Evolutionary conservation across 2,888 invertebrate species (phyloP).

Genomic region (Andrena fulva): DNA sequence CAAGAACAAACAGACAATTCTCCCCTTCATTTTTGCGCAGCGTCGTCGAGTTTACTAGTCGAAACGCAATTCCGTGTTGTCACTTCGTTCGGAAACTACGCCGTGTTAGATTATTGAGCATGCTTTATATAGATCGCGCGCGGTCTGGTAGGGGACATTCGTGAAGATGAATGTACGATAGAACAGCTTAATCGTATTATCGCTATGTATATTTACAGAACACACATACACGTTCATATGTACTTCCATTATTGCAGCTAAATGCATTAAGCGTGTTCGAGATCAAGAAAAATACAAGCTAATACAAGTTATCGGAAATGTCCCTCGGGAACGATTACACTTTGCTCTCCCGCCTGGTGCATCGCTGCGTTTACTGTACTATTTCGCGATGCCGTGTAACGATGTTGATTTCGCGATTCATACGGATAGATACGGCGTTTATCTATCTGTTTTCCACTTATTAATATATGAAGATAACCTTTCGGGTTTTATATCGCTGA

Average conservation of each 20-base stretch:
- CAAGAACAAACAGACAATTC: conserved; percentile 32
- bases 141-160: conserved; percentile 11
- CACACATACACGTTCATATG: background rate
- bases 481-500: background rate
- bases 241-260: background rate
- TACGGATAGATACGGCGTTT: background rate
- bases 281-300: background rate
- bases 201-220: conserved; percentile 7
- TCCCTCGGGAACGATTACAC: background rate
- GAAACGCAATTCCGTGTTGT: background rate
- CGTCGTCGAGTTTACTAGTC: background rate
- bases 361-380: background rate
- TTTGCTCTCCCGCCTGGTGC: too few relatives aligned
- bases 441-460: conserved; percentile 1
- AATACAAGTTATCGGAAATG: background rate
- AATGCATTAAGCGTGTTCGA: background rate
- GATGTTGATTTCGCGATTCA: conserved; percentile 1
- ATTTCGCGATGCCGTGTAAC: background rate
- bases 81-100: conserved; percentile 17
- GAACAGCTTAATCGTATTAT: conserved; percentile 6
- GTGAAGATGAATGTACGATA: conserved; percentile 27
- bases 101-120: background rate
- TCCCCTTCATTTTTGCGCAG: conserved; percentile 31
- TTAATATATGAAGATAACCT: conserved; percentile 1
- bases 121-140: conserved; percentile 21